phyloP scores from a whole-genome alignment of 2,113 vertebrate genomes.

The Paramisgurnus dabryanus region DNA sequence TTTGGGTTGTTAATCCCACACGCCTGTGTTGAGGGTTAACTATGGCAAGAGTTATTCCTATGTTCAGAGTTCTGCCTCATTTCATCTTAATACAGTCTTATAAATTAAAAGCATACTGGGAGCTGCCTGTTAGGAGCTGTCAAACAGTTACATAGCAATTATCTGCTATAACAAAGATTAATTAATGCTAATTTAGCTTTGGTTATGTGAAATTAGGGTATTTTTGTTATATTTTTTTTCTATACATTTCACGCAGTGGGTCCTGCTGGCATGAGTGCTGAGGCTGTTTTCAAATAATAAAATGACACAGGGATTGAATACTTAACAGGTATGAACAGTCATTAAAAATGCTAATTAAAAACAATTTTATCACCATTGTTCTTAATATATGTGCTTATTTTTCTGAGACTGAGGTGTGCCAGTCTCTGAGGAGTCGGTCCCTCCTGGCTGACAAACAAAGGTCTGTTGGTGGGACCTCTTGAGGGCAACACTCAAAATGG shows the following conservation, averaged over 20 bases:
- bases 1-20: conserved; percentile 1
- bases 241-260: neutral
- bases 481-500: conserved; percentile 72
- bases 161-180: conserved; percentile 51
- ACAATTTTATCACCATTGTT: conserved; percentile 14
- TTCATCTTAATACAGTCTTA: conserved; percentile 48
- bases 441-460: conserved; percentile 54
- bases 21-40: conserved; percentile 35
- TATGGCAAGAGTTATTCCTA: conserved; percentile 35
- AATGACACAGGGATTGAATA: conserved; percentile 4
- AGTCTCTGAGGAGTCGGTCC: conserved; percentile 63
- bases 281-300: conserved; percentile 8
- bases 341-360: conserved; percentile 2
- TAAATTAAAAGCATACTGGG: conserved; percentile 52
- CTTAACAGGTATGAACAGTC: neutral
- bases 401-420: conserved; percentile 29
- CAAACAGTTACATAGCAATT: conserved; percentile 53
- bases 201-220: conserved; percentile 31
- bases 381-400: conserved; percentile 28
- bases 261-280: neutral
- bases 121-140: conserved; percentile 50
- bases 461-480: conserved; percentile 57
- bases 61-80: conserved; percentile 48
- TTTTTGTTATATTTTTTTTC: neutral
- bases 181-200: conserved; percentile 48